These are phyloP conservation scores for Hyposoter dolosus DNA, from an alignment of 2,888 invertebrate species.

Conservation along the genomic window DNA sequence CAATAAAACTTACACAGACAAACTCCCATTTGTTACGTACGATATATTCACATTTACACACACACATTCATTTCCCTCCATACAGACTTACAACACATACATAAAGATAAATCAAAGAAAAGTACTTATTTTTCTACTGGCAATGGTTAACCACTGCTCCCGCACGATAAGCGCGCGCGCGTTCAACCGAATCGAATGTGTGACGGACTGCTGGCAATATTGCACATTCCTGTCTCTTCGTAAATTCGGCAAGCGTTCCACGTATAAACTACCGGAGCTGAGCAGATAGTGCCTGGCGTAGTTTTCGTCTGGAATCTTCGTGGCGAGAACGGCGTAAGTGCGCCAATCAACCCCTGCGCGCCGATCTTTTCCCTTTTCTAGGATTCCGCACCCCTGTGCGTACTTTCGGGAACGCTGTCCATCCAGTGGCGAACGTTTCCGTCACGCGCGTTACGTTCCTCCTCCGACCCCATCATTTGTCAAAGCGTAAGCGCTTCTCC, in stretches of 20 bases:
- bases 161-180: conserved; percentile 11
- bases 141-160: conserved; percentile 3
- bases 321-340: not conserved
- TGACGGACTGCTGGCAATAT: conserved; percentile 83
- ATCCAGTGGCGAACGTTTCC: conserved; percentile 42
- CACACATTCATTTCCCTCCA: not conserved
- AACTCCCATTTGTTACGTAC: not conserved
- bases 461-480: conserved; percentile 61
- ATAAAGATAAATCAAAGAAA: conserved; percentile 8
- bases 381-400: not conserved
- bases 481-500: conserved; percentile 29
- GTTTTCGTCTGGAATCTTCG: not conserved
- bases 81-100: not conserved
- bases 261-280: not conserved
- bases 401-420: conserved; percentile 8
- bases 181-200: conserved; percentile 81
- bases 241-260: conserved; percentile 66
- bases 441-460: conserved; percentile 56
- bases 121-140: conserved; percentile 12
- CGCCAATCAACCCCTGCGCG: not conserved
- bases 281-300: not conserved
- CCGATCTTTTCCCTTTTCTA: not conserved
- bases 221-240: conserved; percentile 80
- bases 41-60: not conserved
- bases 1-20: conserved; percentile 25